Evolutionary conservation across 2,113 vertebrate species (phyloP).

Genomic region (Martes martes): DNA sequence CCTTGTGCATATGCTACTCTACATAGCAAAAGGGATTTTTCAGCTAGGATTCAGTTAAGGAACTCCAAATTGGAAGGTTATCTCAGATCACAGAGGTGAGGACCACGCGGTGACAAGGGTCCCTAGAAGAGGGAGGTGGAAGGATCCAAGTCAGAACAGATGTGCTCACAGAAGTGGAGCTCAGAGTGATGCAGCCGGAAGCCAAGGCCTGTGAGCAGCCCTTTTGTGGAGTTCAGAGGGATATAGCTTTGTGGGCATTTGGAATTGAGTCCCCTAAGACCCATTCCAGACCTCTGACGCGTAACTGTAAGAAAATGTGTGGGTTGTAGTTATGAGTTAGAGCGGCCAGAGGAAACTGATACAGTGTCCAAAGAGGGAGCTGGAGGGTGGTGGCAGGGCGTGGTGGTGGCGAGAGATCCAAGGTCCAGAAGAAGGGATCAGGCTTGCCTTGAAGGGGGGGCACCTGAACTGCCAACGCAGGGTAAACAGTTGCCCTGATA

Average conservation of each 20-base stretch:
- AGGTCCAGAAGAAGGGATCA: neutral
- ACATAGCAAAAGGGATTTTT: neutral
- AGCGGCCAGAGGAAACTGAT: neutral
- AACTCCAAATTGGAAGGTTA: neutral
- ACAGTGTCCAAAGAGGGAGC: neutral
- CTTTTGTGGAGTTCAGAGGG: neutral
- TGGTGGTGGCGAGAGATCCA: neutral
- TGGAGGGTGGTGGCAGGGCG: no score
- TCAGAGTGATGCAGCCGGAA: neutral
- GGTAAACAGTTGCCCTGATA: neutral
- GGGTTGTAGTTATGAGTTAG: neutral
- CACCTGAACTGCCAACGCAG: no score
- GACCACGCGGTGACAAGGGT: neutral
- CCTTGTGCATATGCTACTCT: neutral
- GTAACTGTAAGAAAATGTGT: neutral
- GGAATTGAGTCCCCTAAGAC: neutral
- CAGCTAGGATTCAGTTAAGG: neutral
- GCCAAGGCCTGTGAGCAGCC: neutral
- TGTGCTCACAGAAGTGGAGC: neutral
- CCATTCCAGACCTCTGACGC: neutral
- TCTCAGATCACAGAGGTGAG: neutral
- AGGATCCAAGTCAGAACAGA: neutral
- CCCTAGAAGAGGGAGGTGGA: neutral
- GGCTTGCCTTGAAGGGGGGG: neutral
- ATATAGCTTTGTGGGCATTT: accelerated